Evolutionary conservation across 2,113 vertebrate species (phyloP).

Genomic region (Leptobrachium ailaonicum): DNA sequence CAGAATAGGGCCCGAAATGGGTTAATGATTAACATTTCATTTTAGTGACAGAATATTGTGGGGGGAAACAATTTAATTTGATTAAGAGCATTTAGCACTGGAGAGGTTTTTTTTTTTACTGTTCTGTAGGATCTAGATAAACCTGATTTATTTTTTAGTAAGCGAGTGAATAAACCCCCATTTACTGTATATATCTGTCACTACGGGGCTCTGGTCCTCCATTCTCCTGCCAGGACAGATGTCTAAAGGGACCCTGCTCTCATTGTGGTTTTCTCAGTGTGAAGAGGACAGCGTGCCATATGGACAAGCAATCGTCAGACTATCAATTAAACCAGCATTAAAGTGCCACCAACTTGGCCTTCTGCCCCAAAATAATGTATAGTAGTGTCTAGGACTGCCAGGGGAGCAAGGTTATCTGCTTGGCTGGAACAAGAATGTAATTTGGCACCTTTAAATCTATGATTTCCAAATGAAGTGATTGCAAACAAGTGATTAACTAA

Average conservation of each 20-base stretch:
- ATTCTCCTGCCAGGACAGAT: constrained; percentile 8
- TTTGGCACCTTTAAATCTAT: constrained; percentile 39
- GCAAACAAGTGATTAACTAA: constrained; percentile 47
- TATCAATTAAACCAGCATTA: constrained; percentile 43
- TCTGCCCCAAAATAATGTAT: constrained; percentile 45
- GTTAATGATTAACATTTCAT: neutral
- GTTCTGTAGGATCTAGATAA: too few relatives aligned
- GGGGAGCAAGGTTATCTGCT: constrained; percentile 47
- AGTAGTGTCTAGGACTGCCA: constrained; percentile 37
- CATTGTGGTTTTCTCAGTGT: constrained; percentile 14
- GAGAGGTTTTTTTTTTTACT: neutral
- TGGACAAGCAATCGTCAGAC: constrained; percentile 34
- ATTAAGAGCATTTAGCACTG: neutral
- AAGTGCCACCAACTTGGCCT: constrained; percentile 42
- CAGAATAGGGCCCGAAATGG: neutral
- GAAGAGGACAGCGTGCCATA: constrained; percentile 27
- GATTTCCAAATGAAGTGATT: constrained; percentile 42
- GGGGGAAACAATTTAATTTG: neutral
- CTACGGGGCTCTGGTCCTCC: neutral
- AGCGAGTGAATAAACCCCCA: neutral
- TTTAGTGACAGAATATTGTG: too few relatives aligned
- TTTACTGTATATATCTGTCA: neutral
- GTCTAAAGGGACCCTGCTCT: constrained; percentile 8
- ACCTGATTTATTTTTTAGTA: neutral
- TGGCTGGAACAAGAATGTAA: constrained; percentile 36